Conservation (phyloP, 2,113 vertebrate genomes). For the Symphodus melops region DNA sequence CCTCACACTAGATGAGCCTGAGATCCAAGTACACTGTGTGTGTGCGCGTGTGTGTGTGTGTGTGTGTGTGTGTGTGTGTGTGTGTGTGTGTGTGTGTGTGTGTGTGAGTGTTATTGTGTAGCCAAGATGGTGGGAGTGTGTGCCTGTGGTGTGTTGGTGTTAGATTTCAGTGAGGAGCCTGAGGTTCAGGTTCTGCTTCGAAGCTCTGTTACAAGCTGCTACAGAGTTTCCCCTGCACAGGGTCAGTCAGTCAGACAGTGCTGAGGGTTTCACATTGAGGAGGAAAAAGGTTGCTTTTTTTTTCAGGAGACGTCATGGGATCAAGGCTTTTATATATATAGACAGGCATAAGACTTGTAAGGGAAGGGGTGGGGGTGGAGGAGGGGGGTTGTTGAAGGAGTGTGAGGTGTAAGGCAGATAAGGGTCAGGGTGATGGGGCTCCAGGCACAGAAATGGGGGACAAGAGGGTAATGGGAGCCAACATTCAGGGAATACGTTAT, state of each 20-base stretch:
- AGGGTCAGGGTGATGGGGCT: constrained; percentile 13
- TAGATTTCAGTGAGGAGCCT: constrained; percentile 34
- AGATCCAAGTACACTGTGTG: constrained; percentile 45
- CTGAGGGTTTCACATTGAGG: constrained; percentile 46
- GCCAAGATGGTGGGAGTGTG: constrained; percentile 9
- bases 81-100: constrained; percentile 22
- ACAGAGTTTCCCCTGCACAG: constrained; percentile 37
- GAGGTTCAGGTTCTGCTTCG: constrained; percentile 45
- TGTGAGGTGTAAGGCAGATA: constrained; percentile 53
- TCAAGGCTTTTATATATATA: constrained; percentile 40
- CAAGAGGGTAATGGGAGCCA: constrained; percentile 26
- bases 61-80: constrained; percentile 18
- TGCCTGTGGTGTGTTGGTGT: constrained; percentile 23
- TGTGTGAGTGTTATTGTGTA: constrained; percentile 6
- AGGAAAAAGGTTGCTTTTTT: not conserved
- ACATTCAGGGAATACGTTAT: constrained; percentile 69
- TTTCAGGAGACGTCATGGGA: constrained; percentile 36
- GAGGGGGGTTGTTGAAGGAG: constrained; percentile 17
- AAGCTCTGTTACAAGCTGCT: constrained; percentile 61
- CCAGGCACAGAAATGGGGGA: constrained; percentile 60
- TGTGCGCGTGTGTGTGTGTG: constrained; percentile 6
- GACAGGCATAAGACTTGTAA: constrained; percentile 24
- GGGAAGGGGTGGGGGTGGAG: constrained; percentile 1
- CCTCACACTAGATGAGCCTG: constrained; percentile 67
- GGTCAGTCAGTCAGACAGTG: constrained; percentile 38